Evolutionary conservation across 2,888 invertebrate species (phyloP).

Genomic region (Strigamia crassipes): DNA sequence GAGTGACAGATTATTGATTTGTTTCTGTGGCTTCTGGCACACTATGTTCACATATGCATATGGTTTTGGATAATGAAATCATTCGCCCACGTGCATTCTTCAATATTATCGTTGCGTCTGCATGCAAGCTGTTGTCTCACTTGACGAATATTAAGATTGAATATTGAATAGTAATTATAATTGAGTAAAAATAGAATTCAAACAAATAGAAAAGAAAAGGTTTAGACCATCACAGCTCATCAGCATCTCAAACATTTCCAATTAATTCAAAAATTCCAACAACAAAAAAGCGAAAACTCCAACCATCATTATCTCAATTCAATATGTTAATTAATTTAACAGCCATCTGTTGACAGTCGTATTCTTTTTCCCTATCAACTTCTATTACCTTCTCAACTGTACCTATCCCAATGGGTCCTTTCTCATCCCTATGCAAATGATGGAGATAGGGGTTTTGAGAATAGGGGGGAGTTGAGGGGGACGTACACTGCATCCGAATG

Average conservation of each 20-base stretch:
- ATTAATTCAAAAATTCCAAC: background rate
- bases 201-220: background rate
- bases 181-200: background rate
- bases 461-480: constrained; percentile 14
- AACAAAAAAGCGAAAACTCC: background rate
- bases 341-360: constrained; percentile 29
- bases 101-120: constrained; percentile 29
- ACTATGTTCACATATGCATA: constrained; percentile 35
- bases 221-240: too few species aligned
- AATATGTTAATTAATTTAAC: background rate
- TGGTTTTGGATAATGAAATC: constrained; percentile 40
- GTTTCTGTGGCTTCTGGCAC: constrained; percentile 41
- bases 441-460: constrained; percentile 32
- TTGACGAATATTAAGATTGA: constrained; percentile 37
- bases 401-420: constrained; percentile 38
- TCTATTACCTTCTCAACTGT: background rate
- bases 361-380: constrained; percentile 19
- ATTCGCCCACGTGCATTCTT: constrained; percentile 34
- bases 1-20: constrained; percentile 39
- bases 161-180: constrained; percentile 22
- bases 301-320: background rate
- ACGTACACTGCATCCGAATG: constrained; percentile 24
- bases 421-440: constrained; percentile 32
- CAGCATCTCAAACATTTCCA: too few species aligned
- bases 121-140: constrained; percentile 38